Base-by-base conservation (phyloP, 2,797 vertebrate species). In the Rachycentron canadum region DNA sequence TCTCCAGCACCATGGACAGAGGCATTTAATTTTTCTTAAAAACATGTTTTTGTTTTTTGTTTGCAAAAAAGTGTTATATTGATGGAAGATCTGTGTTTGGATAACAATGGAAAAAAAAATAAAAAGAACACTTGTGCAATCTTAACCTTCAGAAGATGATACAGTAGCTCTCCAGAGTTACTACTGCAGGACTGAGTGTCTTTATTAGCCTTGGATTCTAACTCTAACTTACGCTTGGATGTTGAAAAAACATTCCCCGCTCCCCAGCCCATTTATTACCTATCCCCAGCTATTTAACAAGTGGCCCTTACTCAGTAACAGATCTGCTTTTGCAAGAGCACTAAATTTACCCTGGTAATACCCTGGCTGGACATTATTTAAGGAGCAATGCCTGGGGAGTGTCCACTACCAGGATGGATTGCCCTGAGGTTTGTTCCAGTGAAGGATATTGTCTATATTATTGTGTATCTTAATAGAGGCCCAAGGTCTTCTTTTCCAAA, bases 391-490 rank as follows among this genome's bases (percentile, higher is more conserved):
- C 55, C 57, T 16, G 56, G 56, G 60, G 62, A 82, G 68, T 62
- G 76, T 81, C 81, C 79, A 60, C 58, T 53, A 28, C 52, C 23
- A 52, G 75, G 70, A 76, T 82, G 78, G 72, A 89, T 88, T 62
- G 53, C 58, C 72, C 55, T 32, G 7, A 52, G 59, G n/a, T 71
- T 57, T 64, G 47, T 75, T 71, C 47, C 57, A 41, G 38, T 56
- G 58, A 81, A 79, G 62, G 50, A 84, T 86, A 65, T 73, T 69
- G 65, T 89, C 60, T 81, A 8, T 65, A 63, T 79, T 73, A 77
- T 76, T 77, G 64, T 88, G 88, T 84, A 78, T 88, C 83, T 90
- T 88, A 80, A 82, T 82, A 60, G 25, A 78, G 25, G 62, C 64
- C 43, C 41, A 23, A 0, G 17, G 53, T 61, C 40, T 60, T 59